phyloP scores from a whole-genome alignment of 2,888 invertebrate species.

The Eristalis pertinax region DNA sequence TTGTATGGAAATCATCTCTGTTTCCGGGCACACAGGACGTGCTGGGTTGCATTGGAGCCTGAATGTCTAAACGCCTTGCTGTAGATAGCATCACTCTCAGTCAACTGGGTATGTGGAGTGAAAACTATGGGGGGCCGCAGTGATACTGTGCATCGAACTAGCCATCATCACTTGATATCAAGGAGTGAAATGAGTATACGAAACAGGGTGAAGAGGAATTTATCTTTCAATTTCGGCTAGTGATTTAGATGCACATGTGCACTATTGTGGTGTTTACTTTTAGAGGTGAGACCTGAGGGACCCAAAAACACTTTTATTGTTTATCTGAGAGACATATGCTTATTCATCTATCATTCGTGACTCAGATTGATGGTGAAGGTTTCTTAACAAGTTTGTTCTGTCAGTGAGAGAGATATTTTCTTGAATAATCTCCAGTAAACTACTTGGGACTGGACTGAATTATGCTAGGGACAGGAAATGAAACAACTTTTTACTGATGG shows the following conservation, averaged over 20 bases:
- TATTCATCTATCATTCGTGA: not conserved
- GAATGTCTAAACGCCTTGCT: not conserved
- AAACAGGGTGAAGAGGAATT: not conserved
- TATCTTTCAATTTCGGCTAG: not conserved
- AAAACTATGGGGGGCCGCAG: not conserved
- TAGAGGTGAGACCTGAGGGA: not conserved
- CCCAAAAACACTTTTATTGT: not conserved
- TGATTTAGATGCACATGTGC: not conserved
- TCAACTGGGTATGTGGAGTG: not conserved
- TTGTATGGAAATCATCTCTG: constrained; percentile 14
- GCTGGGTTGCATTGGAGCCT: not conserved
- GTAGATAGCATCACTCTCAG: not conserved
- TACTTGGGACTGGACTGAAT: not conserved
- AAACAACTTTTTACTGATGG: not conserved
- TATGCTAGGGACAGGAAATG: not conserved
- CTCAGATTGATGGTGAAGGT: not conserved
- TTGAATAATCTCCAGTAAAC: not conserved
- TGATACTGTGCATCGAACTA: not conserved
- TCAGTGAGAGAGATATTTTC: not conserved
- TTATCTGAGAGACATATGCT: not conserved
- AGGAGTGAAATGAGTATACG: not conserved
- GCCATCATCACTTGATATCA: not conserved
- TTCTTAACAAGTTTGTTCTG: not conserved
- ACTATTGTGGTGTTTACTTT: not conserved
- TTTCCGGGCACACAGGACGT: not conserved